Evolutionary conservation across 2,888 invertebrate genomes (phyloP).

Genomic region (Lordiphosa andalusiaca): DNA sequence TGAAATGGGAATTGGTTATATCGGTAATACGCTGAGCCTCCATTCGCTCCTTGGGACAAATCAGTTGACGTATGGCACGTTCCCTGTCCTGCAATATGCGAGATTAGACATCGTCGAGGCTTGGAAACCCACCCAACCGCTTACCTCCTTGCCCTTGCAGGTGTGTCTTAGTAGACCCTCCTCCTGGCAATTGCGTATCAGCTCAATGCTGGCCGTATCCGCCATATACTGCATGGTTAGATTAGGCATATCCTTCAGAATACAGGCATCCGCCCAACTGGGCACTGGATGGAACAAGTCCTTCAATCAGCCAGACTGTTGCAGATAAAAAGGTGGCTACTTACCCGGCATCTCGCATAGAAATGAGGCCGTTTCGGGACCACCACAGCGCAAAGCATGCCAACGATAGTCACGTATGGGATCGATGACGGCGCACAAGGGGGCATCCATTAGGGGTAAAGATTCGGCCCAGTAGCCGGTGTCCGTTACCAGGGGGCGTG

Average conservation of each 20-base stretch:
- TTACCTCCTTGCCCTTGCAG: slow-evolving; percentile 88
- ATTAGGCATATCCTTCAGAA: slow-evolving; percentile 86
- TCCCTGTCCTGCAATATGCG: slow-evolving; percentile 70
- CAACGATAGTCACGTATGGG: slow-evolving; percentile 89
- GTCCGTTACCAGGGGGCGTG: slow-evolving; percentile 78
- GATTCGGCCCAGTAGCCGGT: slow-evolving; percentile 88
- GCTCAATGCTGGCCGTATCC: slow-evolving; percentile 88
- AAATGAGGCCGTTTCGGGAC: slow-evolving; percentile 88
- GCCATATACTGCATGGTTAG: slow-evolving; percentile 88
- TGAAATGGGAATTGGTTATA: slow-evolving; percentile 78
- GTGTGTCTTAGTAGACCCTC: slow-evolving; percentile 87
- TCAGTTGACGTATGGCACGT: slow-evolving; percentile 67
- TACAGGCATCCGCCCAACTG: slow-evolving; percentile 89
- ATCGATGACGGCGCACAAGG: slow-evolving; percentile 88
- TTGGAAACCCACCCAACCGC: slow-evolving; percentile 5
- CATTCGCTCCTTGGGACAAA: slow-evolving; percentile 77
- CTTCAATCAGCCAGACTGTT: no score
- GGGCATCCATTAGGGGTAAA: slow-evolving; percentile 83
- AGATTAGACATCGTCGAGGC: background rate
- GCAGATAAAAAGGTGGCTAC: slow-evolving; percentile 10
- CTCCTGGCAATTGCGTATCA: slow-evolving; percentile 88
- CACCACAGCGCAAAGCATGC: slow-evolving; percentile 88
- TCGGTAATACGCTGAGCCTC: slow-evolving; percentile 78
- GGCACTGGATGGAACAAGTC: slow-evolving; percentile 83
- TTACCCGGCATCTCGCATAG: slow-evolving; percentile 90